Evolutionary conservation across 2,888 invertebrate species (phyloP).

Genomic region (Cyclophora punctaria): DNA sequence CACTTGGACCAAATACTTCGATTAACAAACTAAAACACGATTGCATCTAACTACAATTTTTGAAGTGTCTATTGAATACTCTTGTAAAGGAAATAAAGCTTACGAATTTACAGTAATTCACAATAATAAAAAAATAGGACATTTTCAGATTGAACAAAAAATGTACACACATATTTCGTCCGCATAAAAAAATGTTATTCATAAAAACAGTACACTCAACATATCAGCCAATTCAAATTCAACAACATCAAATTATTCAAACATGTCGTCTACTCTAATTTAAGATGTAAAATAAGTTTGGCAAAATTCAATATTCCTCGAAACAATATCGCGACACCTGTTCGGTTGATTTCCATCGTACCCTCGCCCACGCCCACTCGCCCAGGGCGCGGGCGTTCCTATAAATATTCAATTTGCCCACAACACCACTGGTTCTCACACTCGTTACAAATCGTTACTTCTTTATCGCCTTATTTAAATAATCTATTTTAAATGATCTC

Average conservation of each 20-base stretch:
- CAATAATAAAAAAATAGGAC: too few species aligned
- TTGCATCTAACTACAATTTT: too few species aligned
- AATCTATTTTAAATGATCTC: conserved; percentile 19
- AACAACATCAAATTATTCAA: conserved; percentile 29
- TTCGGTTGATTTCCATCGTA: conserved; percentile 38
- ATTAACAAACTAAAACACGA: too few species aligned
- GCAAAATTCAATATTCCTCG: conserved; percentile 55
- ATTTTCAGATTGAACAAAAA: too few species aligned
- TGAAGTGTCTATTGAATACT: too few species aligned
- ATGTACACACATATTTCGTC: too few species aligned
- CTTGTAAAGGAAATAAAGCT: too few species aligned
- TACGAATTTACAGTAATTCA: too few species aligned
- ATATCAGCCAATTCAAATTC: conserved; percentile 6
- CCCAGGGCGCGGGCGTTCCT: conserved; percentile 25
- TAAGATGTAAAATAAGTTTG: conserved; percentile 52
- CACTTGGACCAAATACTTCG: too few species aligned
- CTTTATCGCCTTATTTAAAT: conserved; percentile 20
- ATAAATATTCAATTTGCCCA: conserved; percentile 51
- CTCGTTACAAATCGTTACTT: conserved; percentile 13
- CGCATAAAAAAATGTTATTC: too few species aligned
- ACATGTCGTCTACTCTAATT: conserved; percentile 42
- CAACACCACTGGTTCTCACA: conserved; percentile 20
- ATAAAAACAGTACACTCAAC: too few species aligned
- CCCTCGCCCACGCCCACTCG: conserved; percentile 5
- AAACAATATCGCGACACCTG: conserved; percentile 57